Percentiles rank a stretch among this genome's conserved stretches.
phyloP scores from a whole-genome alignment of 2,888 invertebrate species.

The Luffia ferchaultella region DNA sequence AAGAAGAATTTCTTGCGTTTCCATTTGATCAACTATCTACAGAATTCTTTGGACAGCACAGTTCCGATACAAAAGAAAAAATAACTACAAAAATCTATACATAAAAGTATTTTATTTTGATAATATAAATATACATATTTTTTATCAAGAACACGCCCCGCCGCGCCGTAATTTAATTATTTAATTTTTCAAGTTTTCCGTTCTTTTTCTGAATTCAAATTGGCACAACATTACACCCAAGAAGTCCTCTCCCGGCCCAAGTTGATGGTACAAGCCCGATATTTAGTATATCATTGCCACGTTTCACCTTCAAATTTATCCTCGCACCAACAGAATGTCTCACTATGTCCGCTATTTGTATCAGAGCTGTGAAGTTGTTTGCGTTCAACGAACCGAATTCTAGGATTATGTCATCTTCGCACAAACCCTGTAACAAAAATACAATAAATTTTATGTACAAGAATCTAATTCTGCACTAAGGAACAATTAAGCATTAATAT shows the following conservation, averaged over 20 bases:
- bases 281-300: constrained; percentile 47
- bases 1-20: no score
- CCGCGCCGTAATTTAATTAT: background rate
- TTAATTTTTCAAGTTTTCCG: background rate
- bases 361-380: constrained; percentile 73
- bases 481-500: no score
- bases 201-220: constrained; percentile 35
- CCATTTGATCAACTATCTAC: no score
- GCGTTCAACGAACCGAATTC: constrained; percentile 81
- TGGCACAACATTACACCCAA: constrained; percentile 75
- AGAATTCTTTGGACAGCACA: no score
- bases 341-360: constrained; percentile 75
- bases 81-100: no score
- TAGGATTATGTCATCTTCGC: constrained; percentile 72
- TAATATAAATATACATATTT: background rate
- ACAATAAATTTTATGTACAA: no score
- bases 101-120: background rate
- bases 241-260: constrained; percentile 81
- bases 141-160: background rate
- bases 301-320: constrained; percentile 55
- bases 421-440: constrained; percentile 68
- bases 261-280: constrained; percentile 73
- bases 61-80: no score
- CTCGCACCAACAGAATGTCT: constrained; percentile 67
- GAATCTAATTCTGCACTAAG: no score